A percentile compares a stretch with the other conserved stretches of the same genome.
phyloP scores from a whole-genome alignment of 2,888 invertebrate species.

The Patella depressa region DNA sequence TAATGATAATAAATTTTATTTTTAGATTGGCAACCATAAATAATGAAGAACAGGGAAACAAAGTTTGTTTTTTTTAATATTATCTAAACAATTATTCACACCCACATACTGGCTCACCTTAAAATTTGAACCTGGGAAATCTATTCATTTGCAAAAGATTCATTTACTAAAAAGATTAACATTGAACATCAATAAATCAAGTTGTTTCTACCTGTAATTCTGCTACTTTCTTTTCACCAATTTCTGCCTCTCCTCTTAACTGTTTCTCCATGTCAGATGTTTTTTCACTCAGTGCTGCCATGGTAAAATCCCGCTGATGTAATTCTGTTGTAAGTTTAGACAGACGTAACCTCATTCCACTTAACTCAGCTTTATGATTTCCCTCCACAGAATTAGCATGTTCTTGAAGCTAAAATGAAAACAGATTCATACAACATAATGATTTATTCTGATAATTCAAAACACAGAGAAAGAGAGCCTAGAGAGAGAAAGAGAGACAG shows the following conservation, averaged over 20 bases:
- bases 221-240: constrained; percentile 48
- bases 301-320: constrained; percentile 45
- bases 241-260: constrained; percentile 45
- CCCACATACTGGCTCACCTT: neutral
- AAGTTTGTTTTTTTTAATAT: neutral
- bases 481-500: no score
- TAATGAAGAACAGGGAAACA: no score
- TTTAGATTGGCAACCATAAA: no score
- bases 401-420: constrained; percentile 38
- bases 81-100: constrained; percentile 2
- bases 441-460: neutral
- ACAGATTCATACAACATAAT: neutral
- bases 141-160: no score
- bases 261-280: constrained; percentile 47
- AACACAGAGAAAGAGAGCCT: no score
- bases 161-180: no score
- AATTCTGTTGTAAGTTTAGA: constrained; percentile 52
- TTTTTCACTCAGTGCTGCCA: constrained; percentile 47
- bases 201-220: constrained; percentile 52
- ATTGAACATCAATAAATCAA: no score
- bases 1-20: no score
- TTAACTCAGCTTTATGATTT: constrained; percentile 49
- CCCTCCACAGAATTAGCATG: constrained; percentile 41
- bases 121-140: no score
- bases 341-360: constrained; percentile 51